These are phyloP conservation scores for Cichladusa arquata DNA, from an alignment of 2,113 vertebrate species.

Conservation along the genomic window DNA sequence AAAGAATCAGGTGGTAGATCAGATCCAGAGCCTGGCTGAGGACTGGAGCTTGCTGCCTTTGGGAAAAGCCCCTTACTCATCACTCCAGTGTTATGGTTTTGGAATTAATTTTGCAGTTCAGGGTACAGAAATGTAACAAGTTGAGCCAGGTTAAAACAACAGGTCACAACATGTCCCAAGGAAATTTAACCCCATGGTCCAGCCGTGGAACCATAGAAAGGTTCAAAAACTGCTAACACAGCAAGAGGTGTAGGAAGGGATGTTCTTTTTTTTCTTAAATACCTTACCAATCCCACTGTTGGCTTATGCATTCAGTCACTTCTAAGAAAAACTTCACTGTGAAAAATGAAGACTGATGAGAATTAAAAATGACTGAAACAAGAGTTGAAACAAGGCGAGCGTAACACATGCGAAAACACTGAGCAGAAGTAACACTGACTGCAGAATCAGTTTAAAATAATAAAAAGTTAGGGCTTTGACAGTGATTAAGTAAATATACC, in stretches of 20 bases:
- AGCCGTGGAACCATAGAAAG: not conserved
- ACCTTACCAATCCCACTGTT: not conserved
- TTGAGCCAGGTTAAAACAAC: not conserved
- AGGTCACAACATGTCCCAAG: not conserved
- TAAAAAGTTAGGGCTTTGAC: slow-evolving; percentile 30
- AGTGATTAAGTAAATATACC: slow-evolving; percentile 53
- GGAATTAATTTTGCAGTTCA: not conserved
- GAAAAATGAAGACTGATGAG: not conserved
- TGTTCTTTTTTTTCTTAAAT: not conserved
- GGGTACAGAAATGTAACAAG: not conserved
- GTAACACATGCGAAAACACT: not conserved
- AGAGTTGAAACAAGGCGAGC: slow-evolving; percentile 16
- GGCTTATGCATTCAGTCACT: not conserved
- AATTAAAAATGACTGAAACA: not conserved
- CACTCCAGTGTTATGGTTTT: not conserved
- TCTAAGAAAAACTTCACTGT: not conserved
- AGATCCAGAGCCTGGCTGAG: not conserved
- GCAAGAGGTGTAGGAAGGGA: not conserved
- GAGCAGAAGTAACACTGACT: slow-evolving; percentile 42
- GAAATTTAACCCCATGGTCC: not conserved
- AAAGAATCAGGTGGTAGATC: not conserved
- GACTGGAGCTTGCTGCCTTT: not conserved
- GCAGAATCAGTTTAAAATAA: slow-evolving; percentile 41
- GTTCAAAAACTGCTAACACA: not conserved
- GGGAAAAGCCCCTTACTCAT: not conserved